Evolutionary conservation across 2,797 vertebrate genomes (phyloP), one percentile per base, ranked within the genome.

Genomic region (Eulemur coronatus): DNA sequence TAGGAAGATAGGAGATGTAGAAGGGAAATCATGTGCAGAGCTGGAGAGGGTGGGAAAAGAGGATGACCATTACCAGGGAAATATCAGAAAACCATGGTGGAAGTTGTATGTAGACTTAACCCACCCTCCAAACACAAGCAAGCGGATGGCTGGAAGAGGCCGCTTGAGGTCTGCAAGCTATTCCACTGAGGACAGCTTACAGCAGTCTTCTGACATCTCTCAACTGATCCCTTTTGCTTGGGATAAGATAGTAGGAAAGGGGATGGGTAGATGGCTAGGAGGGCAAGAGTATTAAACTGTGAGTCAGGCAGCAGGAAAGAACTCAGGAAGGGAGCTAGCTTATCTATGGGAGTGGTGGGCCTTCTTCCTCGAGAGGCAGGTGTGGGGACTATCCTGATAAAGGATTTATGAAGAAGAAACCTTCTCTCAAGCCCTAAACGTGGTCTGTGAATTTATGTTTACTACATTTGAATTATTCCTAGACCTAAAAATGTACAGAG

Each of bases 111-210:
- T 87, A 95, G 96, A 95, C 91, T 78, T 96, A 10, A 0, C 75
- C 84, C 52, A 92, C 84, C 94, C 96, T 97, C 95, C 38, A 96
- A 92, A 93, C 89, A 88, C 89, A 97, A 96, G 91, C 6, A 78
- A 96, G 92, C 69, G 94, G 96, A 97, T 91, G 97, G 96, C 55
- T 97, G n/a, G 41, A 95, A 96, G 95, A 96, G 81, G 61, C 18
- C 14, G 10, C n/a, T 75, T 55, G 86, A 82, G 97, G 93, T 91
- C 48, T 94, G 26, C 48, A 97, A 97, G 96, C 75, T 97, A 67
- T 84, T 97, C 55, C 20, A 4, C 0, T 92, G 90, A 30, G 82
- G 92, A 78, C 3, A 57, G 55, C 70, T 81, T 93, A 43, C 73
- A 52, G 67, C 72, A 24, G 70, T 93, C 89, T 95, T 70, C 91